These are phyloP conservation scores for Coleophora flavipennella DNA, from an alignment of 2,888 invertebrate genomes.

Conservation along the genomic window DNA sequence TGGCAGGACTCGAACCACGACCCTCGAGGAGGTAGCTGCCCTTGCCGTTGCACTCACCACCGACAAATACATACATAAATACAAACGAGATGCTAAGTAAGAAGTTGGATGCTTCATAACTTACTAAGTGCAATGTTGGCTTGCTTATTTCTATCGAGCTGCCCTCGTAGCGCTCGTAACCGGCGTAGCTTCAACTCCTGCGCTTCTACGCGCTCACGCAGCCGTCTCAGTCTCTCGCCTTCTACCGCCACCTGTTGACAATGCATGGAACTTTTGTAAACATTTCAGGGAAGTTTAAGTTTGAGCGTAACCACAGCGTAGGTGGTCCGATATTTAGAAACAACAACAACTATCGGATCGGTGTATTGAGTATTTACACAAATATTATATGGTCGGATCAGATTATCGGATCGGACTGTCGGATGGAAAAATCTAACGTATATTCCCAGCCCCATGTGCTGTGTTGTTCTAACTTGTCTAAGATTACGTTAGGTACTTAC, in stretches of 20 bases:
- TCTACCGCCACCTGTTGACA: conserved; percentile 80
- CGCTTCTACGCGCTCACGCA: conserved; percentile 93
- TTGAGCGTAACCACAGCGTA: too few relatives aligned
- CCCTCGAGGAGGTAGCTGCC: neutral
- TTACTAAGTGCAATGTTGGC: conserved; percentile 92
- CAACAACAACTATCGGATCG: neutral
- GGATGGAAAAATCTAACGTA: neutral
- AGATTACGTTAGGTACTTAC: too few relatives aligned
- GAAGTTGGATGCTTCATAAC: conserved; percentile 43
- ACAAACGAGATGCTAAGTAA: neutral
- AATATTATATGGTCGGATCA: neutral
- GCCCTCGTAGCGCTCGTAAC: conserved; percentile 91
- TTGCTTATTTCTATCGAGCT: conserved; percentile 93
- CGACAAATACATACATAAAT: neutral
- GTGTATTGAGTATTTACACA: neutral
- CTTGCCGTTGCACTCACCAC: neutral
- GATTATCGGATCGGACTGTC: neutral
- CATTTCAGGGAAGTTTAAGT: too few relatives aligned
- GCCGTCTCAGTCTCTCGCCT: conserved; percentile 87
- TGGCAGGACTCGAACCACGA: too few relatives aligned
- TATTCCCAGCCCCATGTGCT: neutral
- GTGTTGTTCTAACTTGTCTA: too few relatives aligned
- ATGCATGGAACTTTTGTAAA: neutral
- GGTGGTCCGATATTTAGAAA: too few relatives aligned
- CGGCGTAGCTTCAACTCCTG: conserved; percentile 95